A percentile compares a stretch with the other conserved stretches of the same genome.
These are phyloP conservation scores for Zenarchopterus dispar DNA, from an alignment of 2,797 vertebrate species.

Conservation along the genomic window DNA sequence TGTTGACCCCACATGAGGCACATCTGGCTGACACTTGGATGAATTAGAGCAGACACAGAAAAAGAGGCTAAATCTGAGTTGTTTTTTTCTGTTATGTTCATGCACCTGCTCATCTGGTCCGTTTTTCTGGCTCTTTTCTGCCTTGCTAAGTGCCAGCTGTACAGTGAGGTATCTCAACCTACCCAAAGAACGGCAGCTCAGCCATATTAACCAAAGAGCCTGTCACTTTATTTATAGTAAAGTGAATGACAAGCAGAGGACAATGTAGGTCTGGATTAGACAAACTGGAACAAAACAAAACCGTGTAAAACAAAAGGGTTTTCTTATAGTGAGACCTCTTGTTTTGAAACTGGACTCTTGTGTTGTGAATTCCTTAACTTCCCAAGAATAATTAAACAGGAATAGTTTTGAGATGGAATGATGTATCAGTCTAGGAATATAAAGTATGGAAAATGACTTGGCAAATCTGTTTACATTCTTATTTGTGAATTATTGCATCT, in stretches of 20 bases:
- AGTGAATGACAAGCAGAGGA: constrained; percentile 41
- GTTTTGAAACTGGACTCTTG: neutral
- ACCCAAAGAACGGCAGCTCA: constrained; percentile 29
- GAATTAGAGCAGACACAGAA: constrained; percentile 66
- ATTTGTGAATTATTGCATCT: neutral
- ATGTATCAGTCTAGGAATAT: no score
- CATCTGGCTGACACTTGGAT: constrained; percentile 50
- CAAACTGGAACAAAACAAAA: no score
- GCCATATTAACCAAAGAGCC: constrained; percentile 32
- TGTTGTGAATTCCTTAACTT: no score
- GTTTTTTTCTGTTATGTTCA: constrained; percentile 8
- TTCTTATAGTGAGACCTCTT: neutral
- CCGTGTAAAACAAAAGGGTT: no score
- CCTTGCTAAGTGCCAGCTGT: no score
- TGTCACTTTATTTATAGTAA: constrained; percentile 41
- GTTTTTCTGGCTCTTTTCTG: constrained; percentile 54
- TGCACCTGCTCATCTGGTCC: constrained; percentile 61
- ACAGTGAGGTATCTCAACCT: constrained; percentile 48
- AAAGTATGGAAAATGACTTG: constrained; percentile 1
- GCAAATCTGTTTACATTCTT: neutral
- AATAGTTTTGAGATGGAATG: no score
- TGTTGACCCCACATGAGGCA: constrained; percentile 21
- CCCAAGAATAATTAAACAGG: no score
- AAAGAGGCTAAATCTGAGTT: constrained; percentile 14
- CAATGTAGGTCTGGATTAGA: constrained; percentile 8